These are phyloP conservation scores for Sylvia atricapilla DNA, from an alignment of 2,113 vertebrate species.

Conservation along the genomic window DNA sequence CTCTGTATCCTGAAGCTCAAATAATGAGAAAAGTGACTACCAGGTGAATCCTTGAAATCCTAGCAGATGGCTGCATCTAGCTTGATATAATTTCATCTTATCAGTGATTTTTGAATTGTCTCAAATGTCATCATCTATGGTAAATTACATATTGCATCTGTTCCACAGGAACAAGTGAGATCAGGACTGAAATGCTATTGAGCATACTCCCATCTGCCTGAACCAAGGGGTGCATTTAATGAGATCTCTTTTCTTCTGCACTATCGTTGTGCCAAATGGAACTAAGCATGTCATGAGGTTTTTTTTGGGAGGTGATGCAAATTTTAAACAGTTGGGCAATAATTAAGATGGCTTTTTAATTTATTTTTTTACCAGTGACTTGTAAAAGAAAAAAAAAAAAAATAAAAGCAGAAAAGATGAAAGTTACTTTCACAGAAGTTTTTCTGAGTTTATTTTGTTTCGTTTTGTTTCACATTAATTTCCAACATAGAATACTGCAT, in stretches of 20 bases:
- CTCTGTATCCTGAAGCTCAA: not conserved
- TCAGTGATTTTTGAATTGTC: slow-evolving; percentile 39
- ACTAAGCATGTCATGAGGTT: not conserved
- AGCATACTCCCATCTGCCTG: slow-evolving; percentile 15
- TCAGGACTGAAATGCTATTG: slow-evolving; percentile 2
- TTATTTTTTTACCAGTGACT: not conserved
- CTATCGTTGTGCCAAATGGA: not conserved
- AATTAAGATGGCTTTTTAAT: not conserved
- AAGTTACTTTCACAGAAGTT: not conserved
- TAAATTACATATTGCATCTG: slow-evolving; percentile 47
- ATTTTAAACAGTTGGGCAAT: not conserved
- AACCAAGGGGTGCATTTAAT: slow-evolving; percentile 4
- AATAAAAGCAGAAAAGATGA: not conserved
- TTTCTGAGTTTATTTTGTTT: not conserved
- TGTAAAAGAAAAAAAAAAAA: not conserved
- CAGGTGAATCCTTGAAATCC: not conserved
- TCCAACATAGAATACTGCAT: not conserved
- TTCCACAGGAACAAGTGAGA: slow-evolving; percentile 9
- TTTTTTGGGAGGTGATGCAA: not conserved
- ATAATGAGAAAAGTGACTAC: not conserved
- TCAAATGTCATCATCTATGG: slow-evolving; percentile 31
- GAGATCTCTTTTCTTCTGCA: not conserved
- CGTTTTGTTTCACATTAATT: not conserved
- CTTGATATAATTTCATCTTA: slow-evolving; percentile 31
- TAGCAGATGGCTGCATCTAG: slow-evolving; percentile 11